phyloP scores from a whole-genome alignment of 2,888 invertebrate genomes.

The Shargacucullia verbasci region DNA sequence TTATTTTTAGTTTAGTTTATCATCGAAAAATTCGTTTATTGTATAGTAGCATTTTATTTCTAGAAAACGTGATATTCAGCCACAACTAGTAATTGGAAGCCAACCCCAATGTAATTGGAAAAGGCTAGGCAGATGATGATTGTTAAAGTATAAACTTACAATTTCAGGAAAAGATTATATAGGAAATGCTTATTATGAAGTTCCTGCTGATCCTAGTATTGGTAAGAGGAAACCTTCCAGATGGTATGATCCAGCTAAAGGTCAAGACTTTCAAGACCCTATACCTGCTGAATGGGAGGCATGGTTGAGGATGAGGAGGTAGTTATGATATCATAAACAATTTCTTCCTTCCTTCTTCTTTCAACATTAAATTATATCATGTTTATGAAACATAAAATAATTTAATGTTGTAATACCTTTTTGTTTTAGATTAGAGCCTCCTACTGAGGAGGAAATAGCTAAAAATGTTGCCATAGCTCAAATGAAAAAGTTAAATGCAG shows the following conservation, averaged over 20 bases:
- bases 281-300: slow-evolving; percentile 96
- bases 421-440: slow-evolving; percentile 88
- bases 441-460: slow-evolving; percentile 92
- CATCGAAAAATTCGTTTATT: too few relatives aligned
- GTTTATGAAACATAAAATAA: too few relatives aligned
- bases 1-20: too few relatives aligned
- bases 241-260: slow-evolving; percentile 92
- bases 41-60: too few relatives aligned
- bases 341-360: neutral
- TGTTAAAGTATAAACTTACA: neutral
- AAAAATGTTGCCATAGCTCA: slow-evolving; percentile 92
- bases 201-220: slow-evolving; percentile 90
- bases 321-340: slow-evolving; percentile 27
- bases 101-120: too few relatives aligned
- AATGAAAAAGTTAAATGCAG: slow-evolving; percentile 93
- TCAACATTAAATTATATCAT: neutral
- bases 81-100: too few relatives aligned
- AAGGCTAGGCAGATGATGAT: too few relatives aligned
- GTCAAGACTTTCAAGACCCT: slow-evolving; percentile 92
- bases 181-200: slow-evolving; percentile 95
- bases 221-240: slow-evolving; percentile 91
- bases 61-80: too few relatives aligned
- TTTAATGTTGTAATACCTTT: neutral
- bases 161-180: slow-evolving; percentile 92
- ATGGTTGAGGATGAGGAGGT: slow-evolving; percentile 93